A percentile compares a stretch with the other conserved stretches of the same genome.
Evolutionary conservation across 1,140 invertebrate species (phyloP).

Genomic region (Papilio xuthus): DNA sequence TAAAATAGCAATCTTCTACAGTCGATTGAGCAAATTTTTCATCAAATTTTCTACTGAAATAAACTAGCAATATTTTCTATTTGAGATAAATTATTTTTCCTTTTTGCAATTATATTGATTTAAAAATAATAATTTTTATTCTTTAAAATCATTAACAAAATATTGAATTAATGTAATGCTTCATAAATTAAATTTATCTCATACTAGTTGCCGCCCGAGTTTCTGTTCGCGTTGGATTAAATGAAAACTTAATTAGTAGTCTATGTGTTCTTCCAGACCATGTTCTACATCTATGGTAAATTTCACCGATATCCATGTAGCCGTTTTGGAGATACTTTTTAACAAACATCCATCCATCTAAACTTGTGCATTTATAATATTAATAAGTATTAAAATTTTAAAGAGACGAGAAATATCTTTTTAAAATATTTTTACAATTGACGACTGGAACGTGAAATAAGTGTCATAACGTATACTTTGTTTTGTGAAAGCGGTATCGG

Average conservation of each 20-base stretch:
- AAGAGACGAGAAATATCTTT: background rate
- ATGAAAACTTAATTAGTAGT: too few relatives aligned
- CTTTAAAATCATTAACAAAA: too few relatives aligned
- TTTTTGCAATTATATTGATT: background rate
- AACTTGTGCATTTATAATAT: too few relatives aligned
- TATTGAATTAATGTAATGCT: too few relatives aligned
- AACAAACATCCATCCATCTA: too few relatives aligned
- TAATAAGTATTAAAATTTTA: background rate
- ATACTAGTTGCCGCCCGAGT: too few relatives aligned
- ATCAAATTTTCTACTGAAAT: conserved; percentile 8
- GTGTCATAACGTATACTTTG: background rate
- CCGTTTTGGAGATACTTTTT: too few relatives aligned
- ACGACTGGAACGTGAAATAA: background rate
- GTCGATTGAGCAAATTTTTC: conserved; percentile 24
- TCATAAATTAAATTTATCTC: too few relatives aligned
- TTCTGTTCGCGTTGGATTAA: too few relatives aligned
- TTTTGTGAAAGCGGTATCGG: conserved; percentile 7
- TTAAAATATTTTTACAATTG: background rate
- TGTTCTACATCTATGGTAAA: too few relatives aligned
- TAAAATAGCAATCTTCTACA: conserved; percentile 17
- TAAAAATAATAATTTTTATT: background rate
- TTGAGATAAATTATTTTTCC: background rate
- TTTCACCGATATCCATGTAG: too few relatives aligned
- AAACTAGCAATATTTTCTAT: conserved; percentile 19
- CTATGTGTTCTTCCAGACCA: too few relatives aligned